These are phyloP conservation scores for Ariolimax columbianus DNA, from an alignment of 2,888 invertebrate species.

Conservation along the genomic window DNA sequence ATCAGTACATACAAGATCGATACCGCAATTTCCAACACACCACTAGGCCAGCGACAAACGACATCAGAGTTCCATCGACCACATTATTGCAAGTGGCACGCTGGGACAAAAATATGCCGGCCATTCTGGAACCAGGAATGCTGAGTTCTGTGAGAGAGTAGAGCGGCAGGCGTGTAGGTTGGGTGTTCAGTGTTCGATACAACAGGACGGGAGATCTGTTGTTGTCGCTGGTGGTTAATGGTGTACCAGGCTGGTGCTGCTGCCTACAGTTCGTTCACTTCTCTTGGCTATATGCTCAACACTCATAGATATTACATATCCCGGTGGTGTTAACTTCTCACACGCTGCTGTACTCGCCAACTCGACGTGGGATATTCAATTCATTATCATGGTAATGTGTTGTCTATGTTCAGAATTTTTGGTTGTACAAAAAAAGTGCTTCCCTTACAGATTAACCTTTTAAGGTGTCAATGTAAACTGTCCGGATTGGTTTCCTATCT, in stretches of 20 bases:
- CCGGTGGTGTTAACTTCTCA: not conserved
- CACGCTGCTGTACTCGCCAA: not conserved
- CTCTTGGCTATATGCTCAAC: not conserved
- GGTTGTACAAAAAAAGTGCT: too few species aligned
- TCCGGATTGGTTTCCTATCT: too few species aligned
- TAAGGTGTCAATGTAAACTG: too few species aligned
- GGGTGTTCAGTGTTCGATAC: conserved; percentile 11
- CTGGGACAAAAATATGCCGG: not conserved
- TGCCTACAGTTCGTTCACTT: too few species aligned
- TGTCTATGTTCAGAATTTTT: too few species aligned
- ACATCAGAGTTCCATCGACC: conserved; percentile 6
- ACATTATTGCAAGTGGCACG: not conserved
- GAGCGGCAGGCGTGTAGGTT: not conserved
- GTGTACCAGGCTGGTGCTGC: conserved; percentile 3
- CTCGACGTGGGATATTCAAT: not conserved
- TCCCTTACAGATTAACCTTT: too few species aligned
- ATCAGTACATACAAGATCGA: conserved; percentile 13
- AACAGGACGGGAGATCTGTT: conserved; percentile 4
- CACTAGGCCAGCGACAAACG: conserved; percentile 2
- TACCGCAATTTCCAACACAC: conserved; percentile 12
- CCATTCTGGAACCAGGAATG: conserved; percentile 10
- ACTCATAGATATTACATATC: not conserved
- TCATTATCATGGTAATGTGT: not conserved
- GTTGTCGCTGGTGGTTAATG: not conserved
- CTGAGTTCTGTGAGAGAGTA: not conserved